A percentile compares a stretch with the other conserved stretches of the same genome.
These are phyloP conservation scores for Myopa tessellatipennis DNA, from an alignment of 2,888 invertebrate genomes.

Conservation along the genomic window DNA sequence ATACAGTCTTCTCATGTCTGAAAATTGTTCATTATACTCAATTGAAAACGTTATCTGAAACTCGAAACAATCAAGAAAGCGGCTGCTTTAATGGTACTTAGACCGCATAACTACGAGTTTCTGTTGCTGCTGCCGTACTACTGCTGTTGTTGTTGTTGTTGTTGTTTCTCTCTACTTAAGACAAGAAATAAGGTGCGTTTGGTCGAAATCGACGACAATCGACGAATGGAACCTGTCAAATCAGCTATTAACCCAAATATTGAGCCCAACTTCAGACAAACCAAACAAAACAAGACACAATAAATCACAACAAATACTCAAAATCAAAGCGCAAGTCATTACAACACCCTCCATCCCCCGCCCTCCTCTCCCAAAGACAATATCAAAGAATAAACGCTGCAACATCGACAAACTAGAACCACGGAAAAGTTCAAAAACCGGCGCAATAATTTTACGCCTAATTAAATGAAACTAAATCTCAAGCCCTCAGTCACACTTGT, in stretches of 20 bases:
- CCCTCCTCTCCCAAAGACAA: too few species aligned
- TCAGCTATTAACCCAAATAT: slow-evolving; percentile 32
- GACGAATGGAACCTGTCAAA: slow-evolving; percentile 31
- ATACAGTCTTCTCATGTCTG: too few species aligned
- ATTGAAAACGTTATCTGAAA: too few species aligned
- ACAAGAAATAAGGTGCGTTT: slow-evolving; percentile 31
- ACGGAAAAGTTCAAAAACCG: slow-evolving; percentile 32
- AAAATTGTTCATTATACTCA: too few species aligned
- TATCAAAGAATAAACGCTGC: neutral
- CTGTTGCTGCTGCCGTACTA: neutral
- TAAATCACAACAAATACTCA: neutral
- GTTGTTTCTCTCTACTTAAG: neutral
- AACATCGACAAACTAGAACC: slow-evolving; percentile 3
- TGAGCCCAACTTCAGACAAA: neutral
- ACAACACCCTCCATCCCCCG: too few species aligned
- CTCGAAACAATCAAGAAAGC: too few species aligned
- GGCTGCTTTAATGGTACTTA: too few species aligned
- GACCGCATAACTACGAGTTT: too few species aligned
- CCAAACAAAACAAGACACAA: neutral
- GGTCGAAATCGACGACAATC: neutral
- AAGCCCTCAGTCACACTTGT: slow-evolving; percentile 25
- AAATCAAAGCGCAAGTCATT: neutral
- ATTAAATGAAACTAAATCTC: slow-evolving; percentile 33
- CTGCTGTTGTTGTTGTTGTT: neutral
- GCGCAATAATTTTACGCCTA: slow-evolving; percentile 41